Base-by-base conservation (phyloP, 2,113 vertebrate species). In the Amazona guildingii region DNA sequence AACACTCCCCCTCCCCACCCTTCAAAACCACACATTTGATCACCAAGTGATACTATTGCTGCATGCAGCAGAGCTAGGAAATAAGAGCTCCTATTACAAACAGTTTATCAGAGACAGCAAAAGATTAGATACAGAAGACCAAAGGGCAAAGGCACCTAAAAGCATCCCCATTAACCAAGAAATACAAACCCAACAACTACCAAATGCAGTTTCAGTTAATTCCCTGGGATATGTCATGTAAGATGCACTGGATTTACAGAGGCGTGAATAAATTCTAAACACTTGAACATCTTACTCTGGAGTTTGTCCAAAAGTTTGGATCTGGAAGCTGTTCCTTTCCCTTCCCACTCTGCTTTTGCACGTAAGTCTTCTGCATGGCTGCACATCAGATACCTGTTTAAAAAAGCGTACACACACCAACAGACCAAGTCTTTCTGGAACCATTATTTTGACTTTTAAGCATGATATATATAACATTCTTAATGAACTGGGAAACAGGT, bases 341-440 rank as follows among this genome's bases (percentile, higher is more conserved):
- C 99, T 97, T 99, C 99, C 99, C 99, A 99, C 88, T 99, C 99
- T 59, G 99, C 99, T 98, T 99, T 99, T 96, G 98, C 98, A 86
- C 98, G 98, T 75, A 99, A 98, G 96, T 99, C 99, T 79, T 99
- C 99, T 76, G 99, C 98, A 93, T 99, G 98, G 97, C 99, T 99
- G 97, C 99, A 99, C 99, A 99, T 99, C 96, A 99, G 98, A 98
- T 99, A 99, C 98, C 99, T 99, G 92, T 83, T 93, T 76, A 74
- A 64, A 94, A 83, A 92, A 90, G 74, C 1, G 43, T 68, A 96
- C 68, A 95, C 41, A 93, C 78, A 95, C 59, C 83, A 92, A 97
- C 31, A 92, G 63, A 85, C 74, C 92, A 91, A 77, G 46, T 51
- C 54, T 95, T 92, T 92, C 63, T 80, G 62, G 69, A 94, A 92